A percentile compares a stretch with the other conserved stretches of the same genome.
These are phyloP conservation scores for Drosophila putrida DNA, from an alignment of 2,888 invertebrate genomes.

Conservation along the genomic window DNA sequence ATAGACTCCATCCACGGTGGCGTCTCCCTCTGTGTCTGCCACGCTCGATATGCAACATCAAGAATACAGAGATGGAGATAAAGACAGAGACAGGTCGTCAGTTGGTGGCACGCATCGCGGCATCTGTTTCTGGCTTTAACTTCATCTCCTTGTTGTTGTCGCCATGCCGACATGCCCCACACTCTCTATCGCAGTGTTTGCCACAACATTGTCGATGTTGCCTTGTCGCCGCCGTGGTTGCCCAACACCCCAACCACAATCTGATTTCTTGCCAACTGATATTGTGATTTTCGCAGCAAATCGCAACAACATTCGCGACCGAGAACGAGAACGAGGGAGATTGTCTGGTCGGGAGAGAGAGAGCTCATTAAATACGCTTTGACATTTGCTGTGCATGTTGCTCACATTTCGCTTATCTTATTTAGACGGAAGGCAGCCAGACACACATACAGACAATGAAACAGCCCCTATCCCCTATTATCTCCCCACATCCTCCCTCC, in stretches of 20 bases:
- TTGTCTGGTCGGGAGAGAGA: background rate
- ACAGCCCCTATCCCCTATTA: conserved; percentile 27
- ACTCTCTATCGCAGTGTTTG: conserved; percentile 18
- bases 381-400: conserved; percentile 68
- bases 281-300: conserved; percentile 74
- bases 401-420: conserved; percentile 69
- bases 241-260: conserved; percentile 14
- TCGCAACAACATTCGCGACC: conserved; percentile 36
- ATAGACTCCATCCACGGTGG: conserved; percentile 38
- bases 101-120: conserved; percentile 68
- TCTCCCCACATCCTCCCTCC: background rate
- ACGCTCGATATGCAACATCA: conserved; percentile 56
- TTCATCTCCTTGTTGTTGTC: conserved; percentile 41
- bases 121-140: conserved; percentile 61
- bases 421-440: conserved; percentile 59
- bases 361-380: conserved; percentile 77
- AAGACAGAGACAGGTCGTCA: conserved; percentile 35
- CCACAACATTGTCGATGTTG: conserved; percentile 60
- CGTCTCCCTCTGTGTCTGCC: conserved; percentile 35
- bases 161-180: conserved; percentile 26
- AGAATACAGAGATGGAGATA: conserved; percentile 12
- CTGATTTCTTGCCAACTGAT: conserved; percentile 79
- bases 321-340: conserved; percentile 1
- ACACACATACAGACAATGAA: conserved; percentile 61
- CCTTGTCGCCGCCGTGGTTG: conserved; percentile 64